Percentiles rank a stretch among this genome's conserved stretches.
Evolutionary conservation across 2,113 vertebrate species (phyloP).

Genomic region (Thamnophis sirtalis): DNA sequence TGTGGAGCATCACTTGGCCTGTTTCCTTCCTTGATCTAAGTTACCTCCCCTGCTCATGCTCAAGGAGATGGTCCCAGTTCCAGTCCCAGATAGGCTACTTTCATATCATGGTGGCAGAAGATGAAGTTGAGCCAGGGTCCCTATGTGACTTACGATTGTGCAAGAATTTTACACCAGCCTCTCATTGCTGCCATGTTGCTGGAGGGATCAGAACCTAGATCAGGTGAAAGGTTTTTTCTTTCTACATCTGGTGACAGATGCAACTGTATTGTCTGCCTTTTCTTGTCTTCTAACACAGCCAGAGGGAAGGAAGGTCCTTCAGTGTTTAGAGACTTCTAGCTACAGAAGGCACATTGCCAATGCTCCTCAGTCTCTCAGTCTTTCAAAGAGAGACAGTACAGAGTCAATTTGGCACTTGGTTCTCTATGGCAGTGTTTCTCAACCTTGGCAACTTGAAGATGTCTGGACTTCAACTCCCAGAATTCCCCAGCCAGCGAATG

Average conservation of each 20-base stretch:
- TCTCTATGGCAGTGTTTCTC: no score
- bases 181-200: background rate
- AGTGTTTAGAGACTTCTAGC: background rate
- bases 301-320: background rate
- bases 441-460: no score
- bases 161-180: background rate
- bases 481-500: no score
- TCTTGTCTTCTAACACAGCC: background rate
- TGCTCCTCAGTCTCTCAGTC: background rate
- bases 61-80: background rate
- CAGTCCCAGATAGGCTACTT: background rate
- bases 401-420: background rate
- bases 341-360: background rate
- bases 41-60: background rate
- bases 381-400: background rate
- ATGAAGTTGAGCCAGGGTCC: background rate
- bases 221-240: background rate
- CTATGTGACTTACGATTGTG: background rate
- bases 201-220: background rate
- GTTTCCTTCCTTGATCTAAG: background rate
- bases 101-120: background rate
- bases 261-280: background rate
- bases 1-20: background rate
- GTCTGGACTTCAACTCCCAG: no score
- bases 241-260: background rate